Conservation (phyloP, 2,113 vertebrate species). For the Neofelis nebulosa region DNA sequence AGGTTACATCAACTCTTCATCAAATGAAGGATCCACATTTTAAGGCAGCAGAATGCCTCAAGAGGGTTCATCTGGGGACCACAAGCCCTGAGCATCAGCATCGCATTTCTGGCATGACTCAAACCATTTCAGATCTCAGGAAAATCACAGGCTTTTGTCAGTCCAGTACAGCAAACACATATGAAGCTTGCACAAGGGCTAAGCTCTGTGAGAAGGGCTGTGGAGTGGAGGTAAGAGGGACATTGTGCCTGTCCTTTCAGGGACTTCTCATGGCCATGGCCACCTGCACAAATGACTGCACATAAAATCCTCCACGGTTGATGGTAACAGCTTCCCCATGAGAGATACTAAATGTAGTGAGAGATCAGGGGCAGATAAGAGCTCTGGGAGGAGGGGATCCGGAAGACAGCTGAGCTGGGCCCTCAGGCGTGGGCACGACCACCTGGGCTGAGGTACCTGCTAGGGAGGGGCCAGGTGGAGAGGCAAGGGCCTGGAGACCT, state of each 20-base stretch:
- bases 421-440: background rate
- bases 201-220: background rate
- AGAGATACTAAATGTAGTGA: background rate
- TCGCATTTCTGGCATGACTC: background rate
- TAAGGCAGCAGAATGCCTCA: background rate
- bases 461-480: background rate
- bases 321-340: background rate
- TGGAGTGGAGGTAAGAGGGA: background rate
- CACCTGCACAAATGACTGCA: background rate
- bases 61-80: background rate
- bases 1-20: background rate
- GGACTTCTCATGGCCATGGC: background rate
- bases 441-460: background rate
- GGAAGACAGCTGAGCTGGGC: background rate
- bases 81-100: background rate
- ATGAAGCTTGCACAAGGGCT: background rate
- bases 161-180: background rate
- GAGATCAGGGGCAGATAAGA: background rate
- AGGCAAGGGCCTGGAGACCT: background rate
- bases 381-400: background rate
- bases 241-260: background rate
- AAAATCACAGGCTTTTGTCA: conserved; percentile 13
- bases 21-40: background rate
- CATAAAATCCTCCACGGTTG: background rate
- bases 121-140: background rate